Base-by-base conservation (phyloP, 1,140 invertebrate species). In the Acromyrmex heyeri region DNA sequence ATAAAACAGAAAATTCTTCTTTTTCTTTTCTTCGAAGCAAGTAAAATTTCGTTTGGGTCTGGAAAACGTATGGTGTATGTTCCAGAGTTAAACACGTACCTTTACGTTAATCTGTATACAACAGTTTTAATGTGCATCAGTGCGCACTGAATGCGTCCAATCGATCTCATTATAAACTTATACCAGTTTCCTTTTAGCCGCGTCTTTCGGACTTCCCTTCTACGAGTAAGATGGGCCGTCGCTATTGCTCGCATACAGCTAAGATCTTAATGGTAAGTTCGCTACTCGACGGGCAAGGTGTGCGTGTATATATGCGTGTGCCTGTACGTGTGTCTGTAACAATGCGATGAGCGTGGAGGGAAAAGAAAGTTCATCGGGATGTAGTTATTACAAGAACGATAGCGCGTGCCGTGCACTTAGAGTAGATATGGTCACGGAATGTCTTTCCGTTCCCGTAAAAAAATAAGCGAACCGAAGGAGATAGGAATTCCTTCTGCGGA, bases 331-430 rank as follows among this genome's bases (percentile, higher is more conserved):
- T 44, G 24, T 62, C 8, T 77, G 62, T 55, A n/a, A 18, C 55
- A 62, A 83, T 38, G 67, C 79, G 55, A 48, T 73, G 79, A 73
- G 79, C 69, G n/a, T 48, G 67, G 12, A 69, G 12, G n/a, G 38
- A 73, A 50, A 61, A 62, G 24, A 83, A 75, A 61, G 69, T 48
- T 83, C 27, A 24, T 75, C 65, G 64, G 53, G 34, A 61, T 61
- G 57, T 59, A n/a, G 67, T 61, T 83, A 62, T 75, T 75, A 61
- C 38, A 55, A 10, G 30, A 59, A 38, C 30, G 77, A 44, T 55
- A 81, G 67, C 55, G 27, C 55, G 64, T 69, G 30, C 34, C n/a
- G 21, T 44, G 55, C 38, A 72, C 38, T 6, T 55, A 38, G 57
- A 50, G 55, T 75, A 62, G 69, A 83, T 27, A 27, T 67, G 64